phyloP scores from a whole-genome alignment of 2,888 invertebrate species.

The Perithous albicinctus region DNA sequence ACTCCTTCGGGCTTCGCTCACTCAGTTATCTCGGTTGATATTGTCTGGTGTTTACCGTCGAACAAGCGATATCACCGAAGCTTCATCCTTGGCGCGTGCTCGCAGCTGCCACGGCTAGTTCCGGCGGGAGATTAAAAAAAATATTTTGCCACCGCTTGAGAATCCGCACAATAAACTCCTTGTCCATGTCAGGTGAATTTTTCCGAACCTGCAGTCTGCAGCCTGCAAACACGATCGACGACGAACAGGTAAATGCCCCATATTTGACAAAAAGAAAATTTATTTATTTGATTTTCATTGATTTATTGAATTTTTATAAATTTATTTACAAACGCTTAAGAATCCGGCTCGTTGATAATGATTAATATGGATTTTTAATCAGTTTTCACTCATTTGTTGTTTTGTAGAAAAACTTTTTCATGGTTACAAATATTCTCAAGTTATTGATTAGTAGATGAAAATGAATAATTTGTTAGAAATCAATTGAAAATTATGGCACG shows the following conservation, averaged over 20 bases:
- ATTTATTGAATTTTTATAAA: neutral
- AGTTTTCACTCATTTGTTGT: too few relatives aligned
- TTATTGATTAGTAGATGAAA: too few relatives aligned
- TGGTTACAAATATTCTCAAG: too few relatives aligned
- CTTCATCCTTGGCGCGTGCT: conserved; percentile 82
- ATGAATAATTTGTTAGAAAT: too few relatives aligned
- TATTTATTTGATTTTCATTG: neutral
- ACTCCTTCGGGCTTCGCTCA: conserved; percentile 39
- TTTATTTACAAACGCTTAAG: neutral
- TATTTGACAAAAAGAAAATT: conserved; percentile 2
- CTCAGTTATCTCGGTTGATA: conserved; percentile 73
- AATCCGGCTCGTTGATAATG: too few relatives aligned
- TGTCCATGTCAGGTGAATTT: conserved; percentile 82
- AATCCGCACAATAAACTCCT: conserved; percentile 78
- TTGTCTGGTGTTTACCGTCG: conserved; percentile 76
- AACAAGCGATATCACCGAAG: conserved; percentile 74
- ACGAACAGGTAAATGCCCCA: conserved; percentile 75
- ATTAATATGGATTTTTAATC: too few relatives aligned
- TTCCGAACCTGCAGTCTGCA: conserved; percentile 73
- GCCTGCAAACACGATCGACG: conserved; percentile 59
- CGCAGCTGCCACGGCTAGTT: conserved; percentile 78
- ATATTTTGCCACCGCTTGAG: conserved; percentile 11
- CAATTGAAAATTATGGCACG: too few relatives aligned
- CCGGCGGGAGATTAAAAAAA: conserved; percentile 73
- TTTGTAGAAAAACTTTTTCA: too few relatives aligned